Conservation (phyloP, 2,113 vertebrate species). For the Casuarius casuarius region DNA sequence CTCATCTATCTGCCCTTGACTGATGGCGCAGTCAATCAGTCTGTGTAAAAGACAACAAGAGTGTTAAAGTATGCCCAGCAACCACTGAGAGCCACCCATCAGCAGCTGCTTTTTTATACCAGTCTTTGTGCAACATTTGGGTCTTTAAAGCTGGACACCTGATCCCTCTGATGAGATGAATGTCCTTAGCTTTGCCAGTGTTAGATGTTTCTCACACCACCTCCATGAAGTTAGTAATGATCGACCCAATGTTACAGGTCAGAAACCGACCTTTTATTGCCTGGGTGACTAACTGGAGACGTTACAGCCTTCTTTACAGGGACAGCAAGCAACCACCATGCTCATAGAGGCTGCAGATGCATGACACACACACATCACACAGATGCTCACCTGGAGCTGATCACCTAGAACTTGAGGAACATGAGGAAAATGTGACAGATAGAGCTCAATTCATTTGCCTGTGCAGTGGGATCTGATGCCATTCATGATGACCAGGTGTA, state of each 20-base stretch:
- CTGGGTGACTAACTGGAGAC: neutral
- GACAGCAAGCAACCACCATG: neutral
- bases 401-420: neutral
- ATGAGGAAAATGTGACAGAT: neutral
- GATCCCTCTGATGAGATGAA: neutral
- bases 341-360: neutral
- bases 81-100: neutral
- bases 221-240: neutral
- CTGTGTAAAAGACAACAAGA: neutral
- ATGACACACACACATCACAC: neutral
- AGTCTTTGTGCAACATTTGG: neutral
- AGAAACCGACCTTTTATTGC: neutral
- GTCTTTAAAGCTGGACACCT: neutral
- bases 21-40: slow-evolving; percentile 57
- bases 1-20: neutral
- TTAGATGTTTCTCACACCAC: neutral
- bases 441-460: neutral
- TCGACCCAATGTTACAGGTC: neutral
- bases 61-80: accelerated
- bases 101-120: neutral
- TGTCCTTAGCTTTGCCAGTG: no score
- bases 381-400: neutral
- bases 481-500: neutral
- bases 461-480: neutral
- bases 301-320: neutral